These are phyloP conservation scores for Diorhabda sublineata DNA, from an alignment of 1,140 invertebrate genomes.

Conservation along the genomic window DNA sequence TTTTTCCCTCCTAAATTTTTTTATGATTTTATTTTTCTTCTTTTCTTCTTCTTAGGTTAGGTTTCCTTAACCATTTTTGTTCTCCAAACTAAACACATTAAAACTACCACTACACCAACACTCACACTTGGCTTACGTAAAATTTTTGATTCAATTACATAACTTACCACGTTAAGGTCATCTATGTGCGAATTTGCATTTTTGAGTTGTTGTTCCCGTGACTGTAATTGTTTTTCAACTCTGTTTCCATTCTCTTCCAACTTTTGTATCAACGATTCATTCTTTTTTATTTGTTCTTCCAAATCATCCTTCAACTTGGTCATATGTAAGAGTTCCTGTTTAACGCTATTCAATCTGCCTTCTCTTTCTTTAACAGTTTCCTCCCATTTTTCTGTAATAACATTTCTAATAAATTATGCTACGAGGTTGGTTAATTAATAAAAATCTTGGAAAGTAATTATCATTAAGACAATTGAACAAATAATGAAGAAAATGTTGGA, in stretches of 20 bases:
- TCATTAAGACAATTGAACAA: too few relatives aligned
- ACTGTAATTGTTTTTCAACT: conserved; percentile 30
- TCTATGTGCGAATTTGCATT: conserved; percentile 26
- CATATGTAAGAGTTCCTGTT: conserved; percentile 21
- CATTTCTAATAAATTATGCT: conserved; percentile 10
- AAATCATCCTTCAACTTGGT: conserved; percentile 17
- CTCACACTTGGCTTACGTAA: too few relatives aligned
- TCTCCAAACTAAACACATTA: too few relatives aligned
- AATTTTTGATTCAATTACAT: background rate
- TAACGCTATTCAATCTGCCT: conserved; percentile 21
- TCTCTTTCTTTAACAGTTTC: conserved; percentile 20
- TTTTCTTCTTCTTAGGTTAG: too few relatives aligned
- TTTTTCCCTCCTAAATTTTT: too few relatives aligned
- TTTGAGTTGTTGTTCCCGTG: conserved; percentile 32
- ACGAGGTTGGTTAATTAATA: too few relatives aligned
- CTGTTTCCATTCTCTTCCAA: conserved; percentile 32
- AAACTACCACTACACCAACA: too few relatives aligned
- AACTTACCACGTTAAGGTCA: conserved; percentile 26
- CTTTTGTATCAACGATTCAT: conserved; percentile 27
- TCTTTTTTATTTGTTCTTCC: conserved; percentile 29
- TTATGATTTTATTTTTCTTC: too few relatives aligned
- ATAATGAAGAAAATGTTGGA: too few relatives aligned
- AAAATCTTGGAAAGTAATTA: too few relatives aligned
- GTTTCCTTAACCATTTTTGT: too few relatives aligned
- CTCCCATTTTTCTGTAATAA: conserved; percentile 21